Evolutionary conservation across 2,888 invertebrate species (phyloP).

Genomic region (Acholoe squamosa): DNA sequence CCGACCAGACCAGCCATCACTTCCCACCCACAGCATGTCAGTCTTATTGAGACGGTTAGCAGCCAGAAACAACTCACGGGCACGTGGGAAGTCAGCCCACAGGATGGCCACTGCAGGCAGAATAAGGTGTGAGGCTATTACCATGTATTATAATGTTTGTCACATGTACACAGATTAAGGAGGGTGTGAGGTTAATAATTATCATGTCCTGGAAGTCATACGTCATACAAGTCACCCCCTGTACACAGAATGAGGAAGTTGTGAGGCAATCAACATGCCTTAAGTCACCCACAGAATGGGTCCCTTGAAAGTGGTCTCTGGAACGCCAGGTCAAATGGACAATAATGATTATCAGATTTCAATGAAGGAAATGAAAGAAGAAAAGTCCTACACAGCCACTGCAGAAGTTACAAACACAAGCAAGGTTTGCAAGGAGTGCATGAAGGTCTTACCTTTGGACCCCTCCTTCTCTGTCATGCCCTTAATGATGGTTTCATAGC

Average conservation of each 20-base stretch:
- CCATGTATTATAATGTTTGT: conserved; percentile 73
- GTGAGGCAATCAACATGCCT: no score
- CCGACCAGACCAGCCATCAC: conserved; percentile 85
- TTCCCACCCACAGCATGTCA: conserved; percentile 84
- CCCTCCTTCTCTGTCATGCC: conserved; percentile 83
- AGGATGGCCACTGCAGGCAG: conserved; percentile 78
- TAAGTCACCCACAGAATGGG: no score
- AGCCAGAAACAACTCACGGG: conserved; percentile 83
- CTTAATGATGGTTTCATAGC: conserved; percentile 84
- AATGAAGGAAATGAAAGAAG: no score
- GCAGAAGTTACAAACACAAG: no score
- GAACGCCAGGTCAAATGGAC: no score
- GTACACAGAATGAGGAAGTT: no score
- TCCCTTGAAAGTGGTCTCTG: no score
- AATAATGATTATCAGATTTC: no score
- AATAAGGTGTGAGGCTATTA: neutral
- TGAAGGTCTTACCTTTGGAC: neutral
- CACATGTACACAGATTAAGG: conserved; percentile 22
- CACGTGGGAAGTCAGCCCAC: conserved; percentile 84
- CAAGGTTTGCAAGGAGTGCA: no score
- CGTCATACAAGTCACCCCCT: no score
- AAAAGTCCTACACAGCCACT: no score
- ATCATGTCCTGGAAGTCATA: no score
- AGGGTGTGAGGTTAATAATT: neutral
- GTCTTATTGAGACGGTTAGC: conserved; percentile 80